Percentiles rank a stretch among this genome's conserved stretches.
phyloP scores from a whole-genome alignment of 2,113 vertebrate species.

The Bagarius yarrelli region DNA sequence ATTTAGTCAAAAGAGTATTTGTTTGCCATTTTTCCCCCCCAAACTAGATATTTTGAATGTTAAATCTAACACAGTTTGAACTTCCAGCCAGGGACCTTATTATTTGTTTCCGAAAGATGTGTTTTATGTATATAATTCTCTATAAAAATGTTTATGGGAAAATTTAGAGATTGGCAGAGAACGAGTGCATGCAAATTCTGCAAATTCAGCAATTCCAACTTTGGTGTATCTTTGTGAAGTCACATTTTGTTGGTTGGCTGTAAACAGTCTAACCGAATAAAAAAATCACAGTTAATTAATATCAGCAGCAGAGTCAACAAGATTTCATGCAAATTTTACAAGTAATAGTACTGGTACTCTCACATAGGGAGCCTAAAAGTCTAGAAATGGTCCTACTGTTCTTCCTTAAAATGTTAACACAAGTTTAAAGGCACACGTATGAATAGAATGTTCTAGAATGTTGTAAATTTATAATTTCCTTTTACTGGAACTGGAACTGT shows the following conservation, averaged over 20 bases:
- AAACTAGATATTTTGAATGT: slow-evolving; percentile 10
- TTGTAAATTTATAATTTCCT: background rate
- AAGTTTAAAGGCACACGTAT: background rate
- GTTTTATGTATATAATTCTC: background rate
- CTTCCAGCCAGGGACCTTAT: background rate
- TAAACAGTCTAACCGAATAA: background rate
- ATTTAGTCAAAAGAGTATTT: background rate
- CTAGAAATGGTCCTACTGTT: no score
- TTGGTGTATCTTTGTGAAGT: background rate
- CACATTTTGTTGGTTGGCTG: background rate
- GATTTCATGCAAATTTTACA: background rate
- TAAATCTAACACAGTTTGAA: slow-evolving; percentile 10
- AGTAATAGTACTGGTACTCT: background rate
- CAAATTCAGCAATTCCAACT: background rate
- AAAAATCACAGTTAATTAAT: background rate
- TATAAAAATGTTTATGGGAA: background rate
- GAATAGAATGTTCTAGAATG: background rate
- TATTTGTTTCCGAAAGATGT: background rate
- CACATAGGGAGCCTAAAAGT: no score
- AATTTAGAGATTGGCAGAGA: background rate
- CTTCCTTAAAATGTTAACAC: background rate
- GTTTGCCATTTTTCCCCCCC: background rate
- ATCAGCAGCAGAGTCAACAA: background rate
- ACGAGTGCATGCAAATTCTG: background rate
- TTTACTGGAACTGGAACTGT: background rate